phyloP scores from a whole-genome alignment of 2,113 vertebrate species.

The Percopsis transmontana region DNA sequence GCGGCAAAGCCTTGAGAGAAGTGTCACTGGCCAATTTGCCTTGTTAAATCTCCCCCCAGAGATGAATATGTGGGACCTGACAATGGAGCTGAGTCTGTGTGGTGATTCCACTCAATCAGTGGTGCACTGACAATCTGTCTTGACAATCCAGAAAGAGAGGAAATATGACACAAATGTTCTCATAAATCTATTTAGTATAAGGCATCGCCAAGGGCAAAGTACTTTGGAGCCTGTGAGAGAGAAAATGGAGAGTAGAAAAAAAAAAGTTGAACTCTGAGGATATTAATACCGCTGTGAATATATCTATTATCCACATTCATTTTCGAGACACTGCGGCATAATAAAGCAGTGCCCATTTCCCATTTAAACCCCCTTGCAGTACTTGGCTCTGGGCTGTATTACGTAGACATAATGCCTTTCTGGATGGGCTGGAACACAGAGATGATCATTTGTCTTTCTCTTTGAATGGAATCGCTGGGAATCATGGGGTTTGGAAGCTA shows the following conservation, averaged over 20 bases:
- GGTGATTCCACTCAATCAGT: slow-evolving; percentile 75
- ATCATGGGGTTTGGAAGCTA: slow-evolving; percentile 47
- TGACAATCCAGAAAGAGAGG: slow-evolving; percentile 75
- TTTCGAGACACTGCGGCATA: slow-evolving; percentile 69
- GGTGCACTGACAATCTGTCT: slow-evolving; percentile 74
- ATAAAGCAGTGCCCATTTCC: slow-evolving; percentile 73
- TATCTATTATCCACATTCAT: slow-evolving; percentile 79
- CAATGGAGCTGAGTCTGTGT: slow-evolving; percentile 68
- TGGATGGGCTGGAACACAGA: slow-evolving; percentile 63
- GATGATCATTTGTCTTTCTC: slow-evolving; percentile 70
- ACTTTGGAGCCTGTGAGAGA: slow-evolving; percentile 74
- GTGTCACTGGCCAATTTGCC: slow-evolving; percentile 73
- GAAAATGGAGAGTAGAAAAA: slow-evolving; percentile 65
- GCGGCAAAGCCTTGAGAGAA: slow-evolving; percentile 51
- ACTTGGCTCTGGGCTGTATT: slow-evolving; percentile 65
- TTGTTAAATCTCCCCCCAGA: slow-evolving; percentile 69
- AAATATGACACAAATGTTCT: slow-evolving; percentile 82
- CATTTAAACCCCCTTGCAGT: slow-evolving; percentile 63
- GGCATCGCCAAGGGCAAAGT: slow-evolving; percentile 80
- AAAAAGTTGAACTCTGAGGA: slow-evolving; percentile 74
- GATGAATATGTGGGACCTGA: slow-evolving; percentile 69
- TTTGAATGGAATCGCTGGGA: slow-evolving; percentile 57
- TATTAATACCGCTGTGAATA: slow-evolving; percentile 81
- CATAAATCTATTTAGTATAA: slow-evolving; percentile 82
- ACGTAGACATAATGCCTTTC: slow-evolving; percentile 70